Conservation (phyloP, 2,797 vertebrate genomes). For the Leuciscus waleckii region DNA sequence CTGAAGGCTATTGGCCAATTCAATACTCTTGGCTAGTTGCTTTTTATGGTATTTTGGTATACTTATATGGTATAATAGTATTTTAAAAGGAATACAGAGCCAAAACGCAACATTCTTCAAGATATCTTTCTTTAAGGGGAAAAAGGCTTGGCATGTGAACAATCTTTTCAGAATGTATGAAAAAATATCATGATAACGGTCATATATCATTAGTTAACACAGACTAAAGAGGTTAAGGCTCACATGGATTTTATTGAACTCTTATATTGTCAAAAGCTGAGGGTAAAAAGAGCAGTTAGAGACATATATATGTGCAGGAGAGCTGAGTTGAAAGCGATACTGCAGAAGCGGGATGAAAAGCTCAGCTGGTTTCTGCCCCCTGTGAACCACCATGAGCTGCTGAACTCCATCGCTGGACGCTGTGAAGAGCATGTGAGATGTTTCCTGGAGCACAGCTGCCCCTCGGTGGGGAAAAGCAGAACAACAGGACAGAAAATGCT, state of each 20-base stretch:
- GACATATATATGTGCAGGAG: neutral
- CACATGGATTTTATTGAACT: neutral
- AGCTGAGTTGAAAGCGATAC: constrained; percentile 36
- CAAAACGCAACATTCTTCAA: no score
- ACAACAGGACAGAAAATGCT: neutral
- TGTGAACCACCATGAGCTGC: constrained; percentile 26
- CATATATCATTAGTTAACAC: neutral
- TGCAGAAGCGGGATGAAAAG: constrained; percentile 42
- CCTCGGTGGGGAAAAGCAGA: constrained; percentile 19
- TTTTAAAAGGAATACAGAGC: no score
- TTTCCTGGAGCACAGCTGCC: constrained; percentile 49
- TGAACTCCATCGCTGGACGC: neutral
- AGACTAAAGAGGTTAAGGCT: neutral
- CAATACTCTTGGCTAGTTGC: no score
- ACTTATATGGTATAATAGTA: no score
- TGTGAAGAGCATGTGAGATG: neutral
- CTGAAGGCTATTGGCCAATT: no score
- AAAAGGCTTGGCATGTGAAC: neutral
- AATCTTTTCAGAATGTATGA: no score
- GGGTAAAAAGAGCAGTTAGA: neutral
- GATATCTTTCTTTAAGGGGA: neutral
- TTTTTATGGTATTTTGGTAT: no score
- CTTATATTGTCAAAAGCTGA: constrained; percentile 22
- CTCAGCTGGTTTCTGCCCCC: constrained; percentile 56
- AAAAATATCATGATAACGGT: neutral